Conservation (phyloP, 1,140 invertebrate species). For the Probaryconus sp. region DNA sequence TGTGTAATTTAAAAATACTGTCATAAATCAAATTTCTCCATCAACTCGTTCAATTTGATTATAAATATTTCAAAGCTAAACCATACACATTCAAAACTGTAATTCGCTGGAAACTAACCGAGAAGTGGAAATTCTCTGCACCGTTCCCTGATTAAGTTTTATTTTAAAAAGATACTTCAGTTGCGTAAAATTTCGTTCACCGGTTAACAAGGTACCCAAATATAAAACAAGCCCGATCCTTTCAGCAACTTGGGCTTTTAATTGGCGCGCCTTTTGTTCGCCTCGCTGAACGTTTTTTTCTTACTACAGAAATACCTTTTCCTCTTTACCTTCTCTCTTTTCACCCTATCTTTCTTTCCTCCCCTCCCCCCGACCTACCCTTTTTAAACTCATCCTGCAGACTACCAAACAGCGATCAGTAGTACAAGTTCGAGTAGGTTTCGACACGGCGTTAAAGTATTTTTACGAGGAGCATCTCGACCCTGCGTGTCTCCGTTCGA, state of each 20-base stretch:
- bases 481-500: constrained; percentile 8
- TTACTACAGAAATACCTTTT: too few relatives aligned
- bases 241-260: constrained; percentile 25
- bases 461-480: neutral
- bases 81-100: constrained; percentile 12
- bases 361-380: neutral
- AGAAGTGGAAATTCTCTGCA: neutral
- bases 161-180: constrained; percentile 28
- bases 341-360: neutral
- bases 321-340: constrained; percentile 3
- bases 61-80: too few relatives aligned
- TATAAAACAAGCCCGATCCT: constrained; percentile 41
- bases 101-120: constrained; percentile 5
- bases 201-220: constrained; percentile 23
- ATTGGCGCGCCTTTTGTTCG: constrained; percentile 40
- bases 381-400: too few relatives aligned
- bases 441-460: neutral
- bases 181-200: constrained; percentile 23
- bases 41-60: too few relatives aligned
- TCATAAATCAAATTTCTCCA: too few relatives aligned
- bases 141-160: constrained; percentile 20
- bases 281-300: constrained; percentile 12
- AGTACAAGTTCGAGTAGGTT: neutral
- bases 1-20: too few relatives aligned
- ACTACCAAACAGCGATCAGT: constrained; percentile 13